Evolutionary conservation across 2,113 vertebrate genomes (phyloP).

Genomic region (Crotalus tigris): DNA sequence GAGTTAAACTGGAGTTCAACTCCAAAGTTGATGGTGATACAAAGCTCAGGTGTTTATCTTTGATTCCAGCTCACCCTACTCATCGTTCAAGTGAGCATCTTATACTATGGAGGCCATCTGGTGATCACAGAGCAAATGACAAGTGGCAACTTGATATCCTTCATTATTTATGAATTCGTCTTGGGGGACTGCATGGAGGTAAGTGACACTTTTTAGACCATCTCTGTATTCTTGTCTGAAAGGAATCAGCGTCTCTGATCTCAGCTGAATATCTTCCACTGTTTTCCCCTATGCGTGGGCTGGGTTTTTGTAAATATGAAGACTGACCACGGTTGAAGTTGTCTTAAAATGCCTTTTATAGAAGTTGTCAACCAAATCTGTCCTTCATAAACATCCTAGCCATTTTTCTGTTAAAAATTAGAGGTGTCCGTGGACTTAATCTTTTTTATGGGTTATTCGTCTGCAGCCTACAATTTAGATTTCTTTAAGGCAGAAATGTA

Average conservation of each 20-base stretch:
- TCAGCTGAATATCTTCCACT: not conserved
- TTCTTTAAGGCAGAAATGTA: not conserved
- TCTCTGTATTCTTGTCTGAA: too few relatives aligned
- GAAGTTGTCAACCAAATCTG: not conserved
- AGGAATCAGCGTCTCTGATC: not conserved
- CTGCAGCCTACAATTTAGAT: not conserved
- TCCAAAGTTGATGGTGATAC: not conserved
- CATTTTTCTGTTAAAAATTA: not conserved
- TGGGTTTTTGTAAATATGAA: not conserved
- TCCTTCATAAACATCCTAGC: not conserved
- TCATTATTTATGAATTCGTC: constrained; percentile 91
- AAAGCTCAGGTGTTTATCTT: not conserved
- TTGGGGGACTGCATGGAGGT: constrained; percentile 92
- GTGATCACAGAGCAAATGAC: constrained; percentile 88
- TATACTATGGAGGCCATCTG: constrained; percentile 91
- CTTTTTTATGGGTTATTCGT: not conserved
- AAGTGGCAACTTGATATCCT: constrained; percentile 85
- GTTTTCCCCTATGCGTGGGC: not conserved
- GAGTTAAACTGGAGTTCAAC: not conserved
- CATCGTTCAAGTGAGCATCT: constrained; percentile 85
- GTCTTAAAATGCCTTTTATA: not conserved
- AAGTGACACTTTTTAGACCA: constrained; percentile 26
- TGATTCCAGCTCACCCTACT: constrained; percentile 82
- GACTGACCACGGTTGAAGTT: not conserved
- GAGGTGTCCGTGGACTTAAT: not conserved